phyloP scores from a whole-genome alignment of 2,113 vertebrate species.

The Bubo bubo region DNA sequence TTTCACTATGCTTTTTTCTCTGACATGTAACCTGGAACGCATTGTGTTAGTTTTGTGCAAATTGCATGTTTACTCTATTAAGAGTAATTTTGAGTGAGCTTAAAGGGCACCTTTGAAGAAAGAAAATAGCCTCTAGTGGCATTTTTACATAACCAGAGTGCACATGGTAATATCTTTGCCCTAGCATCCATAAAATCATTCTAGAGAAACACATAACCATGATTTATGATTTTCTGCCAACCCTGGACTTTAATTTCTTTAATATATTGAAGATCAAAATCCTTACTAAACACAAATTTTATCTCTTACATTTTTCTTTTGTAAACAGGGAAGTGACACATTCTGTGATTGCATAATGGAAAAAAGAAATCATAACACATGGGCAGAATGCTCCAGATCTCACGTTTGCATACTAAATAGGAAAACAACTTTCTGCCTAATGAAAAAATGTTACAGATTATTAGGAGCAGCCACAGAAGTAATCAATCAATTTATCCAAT shows the following conservation, averaged over 20 bases:
- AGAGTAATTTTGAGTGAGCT: slow-evolving; percentile 47
- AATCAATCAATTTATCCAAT: slow-evolving; percentile 62
- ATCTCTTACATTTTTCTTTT: slow-evolving; percentile 50
- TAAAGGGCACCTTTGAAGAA: slow-evolving; percentile 62
- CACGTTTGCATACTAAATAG: slow-evolving; percentile 66
- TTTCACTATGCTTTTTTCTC: background rate
- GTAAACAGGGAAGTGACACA: slow-evolving; percentile 51
- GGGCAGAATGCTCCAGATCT: slow-evolving; percentile 27
- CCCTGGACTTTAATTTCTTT: slow-evolving; percentile 39
- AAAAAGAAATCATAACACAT: slow-evolving; percentile 54
- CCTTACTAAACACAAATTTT: slow-evolving; percentile 66
- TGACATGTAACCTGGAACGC: background rate
- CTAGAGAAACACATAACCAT: slow-evolving; percentile 52
- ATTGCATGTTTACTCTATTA: slow-evolving; percentile 52
- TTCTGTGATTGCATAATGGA: slow-evolving; percentile 45
- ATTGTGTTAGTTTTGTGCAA: slow-evolving; percentile 27
- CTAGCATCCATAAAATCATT: slow-evolving; percentile 54
- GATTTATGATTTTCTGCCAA: slow-evolving; percentile 70
- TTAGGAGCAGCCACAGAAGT: slow-evolving; percentile 59
- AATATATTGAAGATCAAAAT: slow-evolving; percentile 68
- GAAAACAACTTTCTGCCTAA: slow-evolving; percentile 68
- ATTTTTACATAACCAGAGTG: slow-evolving; percentile 32
- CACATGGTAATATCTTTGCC: slow-evolving; percentile 52
- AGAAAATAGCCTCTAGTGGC: slow-evolving; percentile 47
- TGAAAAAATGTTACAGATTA: slow-evolving; percentile 71